phyloP scores from a whole-genome alignment of 2,797 vertebrate genomes.

The Lacerta viridis region DNA sequence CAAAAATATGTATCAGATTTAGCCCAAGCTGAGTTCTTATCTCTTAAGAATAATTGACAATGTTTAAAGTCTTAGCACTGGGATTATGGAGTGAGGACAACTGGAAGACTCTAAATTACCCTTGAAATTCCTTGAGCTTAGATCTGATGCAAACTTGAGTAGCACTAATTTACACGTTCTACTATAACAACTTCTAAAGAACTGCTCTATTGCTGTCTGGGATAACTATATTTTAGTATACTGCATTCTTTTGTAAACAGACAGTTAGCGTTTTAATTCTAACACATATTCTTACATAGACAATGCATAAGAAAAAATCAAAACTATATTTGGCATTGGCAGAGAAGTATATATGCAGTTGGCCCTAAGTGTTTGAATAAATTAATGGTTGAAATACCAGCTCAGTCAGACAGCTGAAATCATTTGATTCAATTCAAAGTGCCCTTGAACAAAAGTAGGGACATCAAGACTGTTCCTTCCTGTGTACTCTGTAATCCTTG shows the following conservation, averaged over 20 bases:
- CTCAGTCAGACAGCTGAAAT: conserved; percentile 61
- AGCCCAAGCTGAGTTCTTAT: conserved; percentile 3
- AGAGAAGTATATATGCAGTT: conserved; percentile 1
- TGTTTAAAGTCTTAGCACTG: conserved; percentile 27
- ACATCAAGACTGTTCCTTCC: conserved; percentile 60
- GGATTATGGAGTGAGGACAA: neutral
- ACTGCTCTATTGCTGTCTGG: neutral
- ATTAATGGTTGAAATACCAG: conserved; percentile 60
- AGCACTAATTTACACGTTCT: neutral
- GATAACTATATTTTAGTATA: neutral
- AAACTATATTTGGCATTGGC: conserved; percentile 16
- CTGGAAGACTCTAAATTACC: conserved; percentile 3
- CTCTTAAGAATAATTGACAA: conserved; percentile 20
- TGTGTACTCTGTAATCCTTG: conserved; percentile 60
- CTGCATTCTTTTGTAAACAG: neutral
- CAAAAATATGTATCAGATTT: conserved; percentile 13
- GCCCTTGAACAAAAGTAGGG: conserved; percentile 67
- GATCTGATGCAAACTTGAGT: conserved; percentile 18
- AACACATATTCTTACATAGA: neutral
- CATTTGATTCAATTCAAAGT: conserved; percentile 66
- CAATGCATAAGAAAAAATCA: neutral
- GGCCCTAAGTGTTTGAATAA: conserved; percentile 34
- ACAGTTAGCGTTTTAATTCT: neutral
- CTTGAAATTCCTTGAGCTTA: conserved; percentile 40
- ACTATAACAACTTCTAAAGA: neutral